Conservation (phyloP, 2,888 invertebrate genomes). For the Chrysolina oricalcia region DNA sequence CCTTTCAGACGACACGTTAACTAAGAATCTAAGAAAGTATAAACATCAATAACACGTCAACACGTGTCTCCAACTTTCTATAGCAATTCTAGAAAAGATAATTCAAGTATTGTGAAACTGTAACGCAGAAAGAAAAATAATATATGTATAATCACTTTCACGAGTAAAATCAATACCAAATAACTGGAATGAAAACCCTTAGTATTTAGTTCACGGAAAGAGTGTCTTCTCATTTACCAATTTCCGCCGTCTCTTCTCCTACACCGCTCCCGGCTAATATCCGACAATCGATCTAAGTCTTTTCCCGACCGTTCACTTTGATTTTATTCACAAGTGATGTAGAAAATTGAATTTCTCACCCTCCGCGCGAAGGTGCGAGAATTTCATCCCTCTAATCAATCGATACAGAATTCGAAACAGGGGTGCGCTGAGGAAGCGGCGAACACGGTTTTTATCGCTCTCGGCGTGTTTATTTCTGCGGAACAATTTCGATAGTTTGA, state of each 20-base stretch:
- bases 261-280: constrained; percentile 36
- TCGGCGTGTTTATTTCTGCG: constrained; percentile 1
- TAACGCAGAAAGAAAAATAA: background rate
- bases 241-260: constrained; percentile 42
- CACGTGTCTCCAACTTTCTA: too few species aligned
- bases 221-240: constrained; percentile 42
- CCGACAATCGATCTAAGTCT: constrained; percentile 61
- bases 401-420: constrained; percentile 33
- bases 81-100: too few species aligned
- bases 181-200: constrained; percentile 13
- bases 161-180: background rate
- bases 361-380: constrained; percentile 60
- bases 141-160: background rate
- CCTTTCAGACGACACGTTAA: too few species aligned
- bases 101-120: too few species aligned
- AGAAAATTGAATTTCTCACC: constrained; percentile 73
- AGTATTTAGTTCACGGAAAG: constrained; percentile 34
- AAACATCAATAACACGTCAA: too few species aligned
- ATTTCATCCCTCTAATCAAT: constrained; percentile 50
- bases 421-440: constrained; percentile 3
- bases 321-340: constrained; percentile 73
- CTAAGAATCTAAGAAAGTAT: too few species aligned
- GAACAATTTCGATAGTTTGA: constrained; percentile 16
- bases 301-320: constrained; percentile 65
- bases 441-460: background rate